Base-by-base conservation (phyloP, 1,140 invertebrate species). In the Glossosoma conforme region DNA sequence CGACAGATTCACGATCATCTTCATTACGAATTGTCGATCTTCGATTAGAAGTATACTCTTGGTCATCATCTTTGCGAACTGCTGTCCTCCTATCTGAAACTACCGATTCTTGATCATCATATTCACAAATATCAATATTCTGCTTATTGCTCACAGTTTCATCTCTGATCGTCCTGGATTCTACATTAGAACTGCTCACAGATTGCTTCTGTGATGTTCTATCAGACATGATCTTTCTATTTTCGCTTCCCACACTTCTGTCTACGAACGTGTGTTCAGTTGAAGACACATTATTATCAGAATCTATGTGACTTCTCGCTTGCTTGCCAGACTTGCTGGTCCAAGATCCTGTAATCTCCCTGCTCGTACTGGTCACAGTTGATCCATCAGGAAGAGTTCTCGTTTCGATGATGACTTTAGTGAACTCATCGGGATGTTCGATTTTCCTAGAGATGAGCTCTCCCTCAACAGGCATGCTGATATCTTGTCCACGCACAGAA, bases 361-460 rank as follows among this genome's bases (percentile, higher is more conserved):
- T 77, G 38, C 75, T 72, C 24, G 79, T 82, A 53, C 80, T 82
- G 15, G 80, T 83, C 2, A 83, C 76, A 49, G 71, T 72, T 13
- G 79, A 80, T 14, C 81, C 81, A 60, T 83, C 80, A 10, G 79
- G 77, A n/a, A 83, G 62, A 19, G 75, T 73, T 56, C 80, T 77
- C 1, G 79, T 82, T 52, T 82, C 81, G 17, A 77, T 78, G 10
- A 76, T 76, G 50, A 82, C 73, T 65, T 77, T 82, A 4, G 81
- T 82, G 60, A 79, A 79, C 6, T 77, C 73, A 59, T 80, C 78
- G 6, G 77, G 77, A 60, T 79, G 78, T 43, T 78, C 74, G n/a
- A 79, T 66, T 59, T 78, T 77, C 30, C 76, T 69, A 11, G 77
- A 77, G 24, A 78, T 67, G 15, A 79, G 52, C 44, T 72, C 70